Percentiles rank a stretch among this genome's conserved stretches.
These are phyloP conservation scores for Plagodis dolabraria DNA, from an alignment of 2,888 invertebrate genomes.

Conservation along the genomic window DNA sequence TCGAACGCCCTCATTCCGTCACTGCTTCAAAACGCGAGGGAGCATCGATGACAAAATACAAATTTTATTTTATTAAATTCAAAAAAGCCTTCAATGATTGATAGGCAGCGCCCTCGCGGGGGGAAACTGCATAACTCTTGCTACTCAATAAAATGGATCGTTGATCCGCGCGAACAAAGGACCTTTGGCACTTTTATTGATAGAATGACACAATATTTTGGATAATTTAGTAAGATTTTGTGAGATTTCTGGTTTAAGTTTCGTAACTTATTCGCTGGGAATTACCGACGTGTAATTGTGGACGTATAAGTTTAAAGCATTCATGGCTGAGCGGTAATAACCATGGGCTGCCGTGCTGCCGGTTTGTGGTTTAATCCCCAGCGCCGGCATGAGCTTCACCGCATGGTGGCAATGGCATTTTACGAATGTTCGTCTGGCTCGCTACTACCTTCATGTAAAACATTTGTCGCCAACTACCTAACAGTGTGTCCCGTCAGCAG, in stretches of 20 bases:
- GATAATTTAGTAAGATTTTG: background rate
- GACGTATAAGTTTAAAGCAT: no score
- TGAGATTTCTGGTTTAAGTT: background rate
- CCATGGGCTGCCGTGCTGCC: no score
- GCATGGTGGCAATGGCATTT: no score
- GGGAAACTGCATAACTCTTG: constrained; percentile 74
- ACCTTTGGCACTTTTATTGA: constrained; percentile 29
- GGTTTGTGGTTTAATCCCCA: no score
- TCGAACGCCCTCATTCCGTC: constrained; percentile 46
- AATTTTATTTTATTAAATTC: constrained; percentile 86
- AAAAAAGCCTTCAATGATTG: constrained; percentile 85
- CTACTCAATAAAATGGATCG: constrained; percentile 79
- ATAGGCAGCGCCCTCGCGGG: constrained; percentile 75
- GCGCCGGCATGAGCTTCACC: no score
- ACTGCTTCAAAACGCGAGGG: constrained; percentile 73
- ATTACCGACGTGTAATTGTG: no score
- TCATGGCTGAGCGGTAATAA: no score
- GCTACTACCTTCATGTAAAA: no score
- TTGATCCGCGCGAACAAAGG: constrained; percentile 51
- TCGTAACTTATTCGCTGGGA: background rate
- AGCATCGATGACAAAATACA: constrained; percentile 85
- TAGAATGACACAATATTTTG: constrained; percentile 14
- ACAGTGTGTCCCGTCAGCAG: no score
- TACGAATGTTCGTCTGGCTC: no score
- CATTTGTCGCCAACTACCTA: no score